A percentile compares a stretch with the other conserved stretches of the same genome.
phyloP scores from a whole-genome alignment of 92 coral and sea anemone genomes.

The Epizoanthus fatuus region DNA sequence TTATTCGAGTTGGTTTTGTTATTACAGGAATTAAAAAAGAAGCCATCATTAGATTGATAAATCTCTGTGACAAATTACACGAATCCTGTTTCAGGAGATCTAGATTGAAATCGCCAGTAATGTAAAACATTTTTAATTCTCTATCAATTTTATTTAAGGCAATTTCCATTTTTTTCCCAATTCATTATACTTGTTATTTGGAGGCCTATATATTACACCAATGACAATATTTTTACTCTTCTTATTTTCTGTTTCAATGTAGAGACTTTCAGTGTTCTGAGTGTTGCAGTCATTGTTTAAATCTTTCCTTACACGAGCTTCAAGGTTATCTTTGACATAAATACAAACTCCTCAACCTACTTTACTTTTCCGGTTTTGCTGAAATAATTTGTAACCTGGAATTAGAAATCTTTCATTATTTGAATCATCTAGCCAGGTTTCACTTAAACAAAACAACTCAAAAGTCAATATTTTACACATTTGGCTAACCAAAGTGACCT shows the following conservation, averaged over 20 bases:
- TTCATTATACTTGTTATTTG: slow-evolving; percentile 17
- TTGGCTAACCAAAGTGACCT: too few species aligned
- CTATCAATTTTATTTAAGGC: slow-evolving; percentile 5
- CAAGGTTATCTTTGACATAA: not conserved
- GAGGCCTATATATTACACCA: slow-evolving; percentile 42
- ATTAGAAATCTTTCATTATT: not conserved
- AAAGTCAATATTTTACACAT: too few species aligned
- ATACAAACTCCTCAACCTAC: slow-evolving; percentile 18
- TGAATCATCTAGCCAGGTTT: slow-evolving; percentile 14
- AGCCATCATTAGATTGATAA: too few species aligned
- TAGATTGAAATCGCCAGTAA: slow-evolving; percentile 34
- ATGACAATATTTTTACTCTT: slow-evolving; percentile 25
- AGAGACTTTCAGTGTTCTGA: slow-evolving; percentile 33
- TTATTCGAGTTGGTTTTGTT: too few species aligned
- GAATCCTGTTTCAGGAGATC: not conserved
- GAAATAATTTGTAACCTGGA: slow-evolving; percentile 15
- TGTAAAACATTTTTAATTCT: slow-evolving; percentile 18
- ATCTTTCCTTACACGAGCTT: not conserved
- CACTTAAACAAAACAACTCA: not conserved
- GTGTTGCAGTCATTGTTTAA: slow-evolving; percentile 14
- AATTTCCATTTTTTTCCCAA: slow-evolving; percentile 8
- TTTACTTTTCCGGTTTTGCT: not conserved
- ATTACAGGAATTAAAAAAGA: too few species aligned
- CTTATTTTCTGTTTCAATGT: slow-evolving; percentile 20
- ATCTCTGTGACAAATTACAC: too few species aligned